Conservation (phyloP, 2,113 vertebrate genomes). For the Prionailurus bengalensis region DNA sequence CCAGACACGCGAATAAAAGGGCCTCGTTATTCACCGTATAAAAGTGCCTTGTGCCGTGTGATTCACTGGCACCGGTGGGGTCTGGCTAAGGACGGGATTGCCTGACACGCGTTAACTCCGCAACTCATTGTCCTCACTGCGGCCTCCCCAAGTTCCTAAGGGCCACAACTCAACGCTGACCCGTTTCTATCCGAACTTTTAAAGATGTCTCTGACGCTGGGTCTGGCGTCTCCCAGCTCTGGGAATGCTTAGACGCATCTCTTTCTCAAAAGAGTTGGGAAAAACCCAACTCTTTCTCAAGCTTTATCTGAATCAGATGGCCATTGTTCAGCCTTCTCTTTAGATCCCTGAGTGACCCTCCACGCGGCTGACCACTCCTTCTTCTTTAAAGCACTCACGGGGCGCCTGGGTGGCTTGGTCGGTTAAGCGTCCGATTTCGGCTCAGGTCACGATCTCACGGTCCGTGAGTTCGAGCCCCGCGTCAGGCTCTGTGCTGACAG, state of each 20-base stretch:
- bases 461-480: too few relatives aligned
- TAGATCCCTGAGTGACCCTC: neutral
- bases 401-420: too few relatives aligned
- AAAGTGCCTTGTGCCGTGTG: neutral
- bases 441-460: too few relatives aligned
- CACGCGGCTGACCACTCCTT: neutral
- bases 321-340: neutral
- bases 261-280: neutral
- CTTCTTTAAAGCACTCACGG: neutral
- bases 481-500: too few relatives aligned
- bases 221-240: neutral
- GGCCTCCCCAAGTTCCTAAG: neutral
- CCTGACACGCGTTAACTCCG: neutral
- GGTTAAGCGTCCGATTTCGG: too few relatives aligned
- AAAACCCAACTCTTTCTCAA: conserved; percentile 21
- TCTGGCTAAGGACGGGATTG: neutral
- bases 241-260: neutral
- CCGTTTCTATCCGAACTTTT: neutral
- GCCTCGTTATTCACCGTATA: neutral
- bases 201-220: neutral
- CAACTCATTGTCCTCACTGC: neutral
- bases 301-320: neutral
- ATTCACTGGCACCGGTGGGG: neutral
- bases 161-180: neutral
- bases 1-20: neutral